phyloP scores from a whole-genome alignment of 92 coral and sea anemone species.

The Epizoanthus illoricatus region DNA sequence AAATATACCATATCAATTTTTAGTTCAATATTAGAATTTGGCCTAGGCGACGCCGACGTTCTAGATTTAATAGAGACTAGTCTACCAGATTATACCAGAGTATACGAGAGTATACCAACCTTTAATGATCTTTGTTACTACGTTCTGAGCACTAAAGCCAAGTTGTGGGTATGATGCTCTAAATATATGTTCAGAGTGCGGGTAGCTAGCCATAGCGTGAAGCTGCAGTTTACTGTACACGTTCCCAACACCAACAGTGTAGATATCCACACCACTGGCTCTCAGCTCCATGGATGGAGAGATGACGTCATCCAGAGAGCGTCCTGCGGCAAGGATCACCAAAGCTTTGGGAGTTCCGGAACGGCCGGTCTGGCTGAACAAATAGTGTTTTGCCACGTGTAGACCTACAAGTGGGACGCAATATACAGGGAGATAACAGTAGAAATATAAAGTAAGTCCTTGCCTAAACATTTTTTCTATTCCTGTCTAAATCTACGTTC shows the following conservation, averaged over 20 bases:
- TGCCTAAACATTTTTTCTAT: too few relatives aligned
- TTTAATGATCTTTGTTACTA: constrained; percentile 84
- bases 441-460: too few relatives aligned
- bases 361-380: constrained; percentile 66
- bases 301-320: constrained; percentile 88
- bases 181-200: constrained; percentile 83
- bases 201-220: constrained; percentile 90
- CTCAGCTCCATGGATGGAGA: constrained; percentile 72
- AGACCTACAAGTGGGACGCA: constrained; percentile 34
- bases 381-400: constrained; percentile 63
- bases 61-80: too few relatives aligned
- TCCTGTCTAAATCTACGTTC: too few relatives aligned
- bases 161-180: constrained; percentile 60
- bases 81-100: too few relatives aligned
- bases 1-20: neutral
- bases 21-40: too few relatives aligned
- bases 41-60: too few relatives aligned
- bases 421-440: too few relatives aligned
- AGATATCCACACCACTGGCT: constrained; percentile 69
- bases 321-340: constrained; percentile 74
- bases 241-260: constrained; percentile 76
- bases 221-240: constrained; percentile 81
- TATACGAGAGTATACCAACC: constrained; percentile 36
- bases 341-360: constrained; percentile 72
- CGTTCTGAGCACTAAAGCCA: constrained; percentile 76